Percentiles rank a stretch among this genome's conserved stretches.
These are phyloP conservation scores for Pseudomyrmex concolor DNA, from an alignment of 1,140 invertebrate genomes.

Conservation along the genomic window DNA sequence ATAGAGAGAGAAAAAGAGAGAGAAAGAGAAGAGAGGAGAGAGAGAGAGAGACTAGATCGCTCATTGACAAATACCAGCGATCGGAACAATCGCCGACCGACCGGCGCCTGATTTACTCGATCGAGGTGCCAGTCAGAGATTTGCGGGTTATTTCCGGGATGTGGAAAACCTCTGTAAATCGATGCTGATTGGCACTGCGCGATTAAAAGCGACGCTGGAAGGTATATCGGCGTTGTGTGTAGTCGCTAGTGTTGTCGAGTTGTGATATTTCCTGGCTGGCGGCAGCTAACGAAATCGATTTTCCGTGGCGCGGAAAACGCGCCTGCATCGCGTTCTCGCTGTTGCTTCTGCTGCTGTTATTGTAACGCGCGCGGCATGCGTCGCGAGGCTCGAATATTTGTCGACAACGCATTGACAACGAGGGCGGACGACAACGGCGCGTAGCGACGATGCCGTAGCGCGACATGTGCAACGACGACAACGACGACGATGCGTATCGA, in stretches of 20 bases:
- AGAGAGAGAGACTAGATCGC: neutral
- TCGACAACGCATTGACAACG: neutral
- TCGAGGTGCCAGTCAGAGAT: conserved; percentile 41
- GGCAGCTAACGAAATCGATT: conserved; percentile 29
- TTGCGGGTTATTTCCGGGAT: conserved; percentile 42
- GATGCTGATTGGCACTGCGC: conserved; percentile 22
- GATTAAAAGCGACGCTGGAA: neutral
- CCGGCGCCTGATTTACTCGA: conserved; percentile 36
- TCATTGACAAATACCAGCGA: conserved; percentile 22
- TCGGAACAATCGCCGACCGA: conserved; percentile 15
- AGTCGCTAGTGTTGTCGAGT: conserved; percentile 18
- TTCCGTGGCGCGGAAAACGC: conserved; percentile 39
- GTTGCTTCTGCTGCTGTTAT: conserved; percentile 12
- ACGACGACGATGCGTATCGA: neutral
- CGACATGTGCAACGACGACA: neutral
- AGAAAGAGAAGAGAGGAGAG: too few species aligned
- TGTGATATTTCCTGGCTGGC: conserved; percentile 47
- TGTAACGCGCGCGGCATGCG: conserved; percentile 18
- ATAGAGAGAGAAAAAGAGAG: neutral
- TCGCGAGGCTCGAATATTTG: neutral
- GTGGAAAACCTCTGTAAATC: conserved; percentile 38
- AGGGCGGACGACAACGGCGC: neutral
- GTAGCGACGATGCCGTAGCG: neutral
- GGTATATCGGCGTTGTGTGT: conserved; percentile 54
- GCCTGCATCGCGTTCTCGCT: neutral